phyloP scores from a whole-genome alignment of 2,113 vertebrate genomes.

The Ammodytes marinus region DNA sequence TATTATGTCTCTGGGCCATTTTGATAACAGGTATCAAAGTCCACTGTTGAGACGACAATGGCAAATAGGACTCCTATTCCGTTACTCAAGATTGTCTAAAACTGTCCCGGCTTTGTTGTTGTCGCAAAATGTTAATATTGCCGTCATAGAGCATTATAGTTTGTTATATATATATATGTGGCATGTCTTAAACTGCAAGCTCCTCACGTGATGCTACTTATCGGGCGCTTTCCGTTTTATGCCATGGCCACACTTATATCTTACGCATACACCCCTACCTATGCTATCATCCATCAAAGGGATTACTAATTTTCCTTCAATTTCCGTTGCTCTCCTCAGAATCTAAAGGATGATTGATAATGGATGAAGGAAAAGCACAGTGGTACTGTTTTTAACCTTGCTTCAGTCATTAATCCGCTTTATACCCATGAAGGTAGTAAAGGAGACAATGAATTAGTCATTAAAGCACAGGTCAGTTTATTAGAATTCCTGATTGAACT shows the following conservation, averaged over 20 bases:
- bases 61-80: constrained; percentile 34
- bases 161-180: constrained; percentile 25
- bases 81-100: constrained; percentile 23
- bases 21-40: constrained; percentile 43
- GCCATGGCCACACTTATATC: constrained; percentile 63
- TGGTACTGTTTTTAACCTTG: constrained; percentile 88
- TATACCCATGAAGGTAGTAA: constrained; percentile 87
- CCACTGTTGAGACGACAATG: constrained; percentile 36
- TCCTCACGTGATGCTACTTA: constrained; percentile 49
- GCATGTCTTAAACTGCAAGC: constrained; percentile 46
- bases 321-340: constrained; percentile 83
- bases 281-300: constrained; percentile 81
- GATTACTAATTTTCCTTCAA: constrained; percentile 85
- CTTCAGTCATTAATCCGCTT: constrained; percentile 87
- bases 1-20: constrained; percentile 49
- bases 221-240: constrained; percentile 56
- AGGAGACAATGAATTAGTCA: constrained; percentile 87
- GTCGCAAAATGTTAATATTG: constrained; percentile 39
- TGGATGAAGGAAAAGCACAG: constrained; percentile 82
- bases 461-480: constrained; percentile 87
- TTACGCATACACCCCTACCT: constrained; percentile 67
- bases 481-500: constrained; percentile 87
- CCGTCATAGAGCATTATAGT: constrained; percentile 55
- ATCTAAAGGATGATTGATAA: constrained; percentile 87
- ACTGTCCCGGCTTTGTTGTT: constrained; percentile 50